Percentiles rank a stretch among this genome's conserved stretches.
Evolutionary conservation across 1,140 invertebrate species (phyloP).

Genomic region (Bradysia coprophila): DNA sequence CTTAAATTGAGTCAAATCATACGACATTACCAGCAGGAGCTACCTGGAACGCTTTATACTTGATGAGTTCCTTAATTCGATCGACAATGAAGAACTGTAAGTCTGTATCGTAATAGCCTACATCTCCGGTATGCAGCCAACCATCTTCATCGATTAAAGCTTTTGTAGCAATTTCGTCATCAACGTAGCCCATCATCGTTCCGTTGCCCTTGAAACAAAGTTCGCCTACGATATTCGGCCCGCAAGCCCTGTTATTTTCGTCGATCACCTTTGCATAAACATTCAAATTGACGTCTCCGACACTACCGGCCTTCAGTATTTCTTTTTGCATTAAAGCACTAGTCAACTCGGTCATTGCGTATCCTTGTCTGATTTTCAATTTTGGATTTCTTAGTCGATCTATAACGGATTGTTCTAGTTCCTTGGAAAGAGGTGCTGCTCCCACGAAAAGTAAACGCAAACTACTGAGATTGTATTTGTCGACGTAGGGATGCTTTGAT

Average conservation of each 20-base stretch:
- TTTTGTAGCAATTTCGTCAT: slow-evolving; percentile 38
- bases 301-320: slow-evolving; percentile 33
- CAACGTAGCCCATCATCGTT: slow-evolving; percentile 46
- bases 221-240: slow-evolving; percentile 41
- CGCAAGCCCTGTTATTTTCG: slow-evolving; percentile 35
- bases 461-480: slow-evolving; percentile 36
- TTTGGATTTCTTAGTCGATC: slow-evolving; percentile 22
- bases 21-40: too few species aligned
- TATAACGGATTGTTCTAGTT: slow-evolving; percentile 20
- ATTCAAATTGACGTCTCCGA: slow-evolving; percentile 35
- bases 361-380: slow-evolving; percentile 34
- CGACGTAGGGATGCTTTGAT: slow-evolving; percentile 39
- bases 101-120: slow-evolving; percentile 52
- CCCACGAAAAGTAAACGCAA: slow-evolving; percentile 35
- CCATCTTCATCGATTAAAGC: slow-evolving; percentile 46
- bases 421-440: slow-evolving; percentile 27
- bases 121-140: slow-evolving; percentile 66
- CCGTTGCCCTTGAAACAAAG: slow-evolving; percentile 45
- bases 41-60: slow-evolving; percentile 64
- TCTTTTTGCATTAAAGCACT: slow-evolving; percentile 18
- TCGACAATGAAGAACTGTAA: slow-evolving; percentile 55
- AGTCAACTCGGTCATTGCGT: slow-evolving; percentile 50
- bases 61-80: slow-evolving; percentile 61
- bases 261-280: slow-evolving; percentile 41
- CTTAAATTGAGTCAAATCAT: too few species aligned